Evolutionary conservation across 2,888 invertebrate genomes (phyloP).

Genomic region (Allygus modestus): DNA sequence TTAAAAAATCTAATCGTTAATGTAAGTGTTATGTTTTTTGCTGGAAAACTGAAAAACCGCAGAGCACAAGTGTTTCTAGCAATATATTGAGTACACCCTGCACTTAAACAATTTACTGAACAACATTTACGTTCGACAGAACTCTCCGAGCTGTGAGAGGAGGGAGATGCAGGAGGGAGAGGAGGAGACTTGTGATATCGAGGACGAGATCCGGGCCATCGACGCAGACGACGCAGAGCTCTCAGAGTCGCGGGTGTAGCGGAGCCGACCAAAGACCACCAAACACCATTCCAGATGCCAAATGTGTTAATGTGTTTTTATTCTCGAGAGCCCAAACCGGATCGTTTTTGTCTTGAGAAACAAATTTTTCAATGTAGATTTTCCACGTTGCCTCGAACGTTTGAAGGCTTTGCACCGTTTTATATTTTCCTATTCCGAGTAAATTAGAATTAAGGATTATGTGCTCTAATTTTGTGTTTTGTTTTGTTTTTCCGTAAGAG

Average conservation of each 20-base stretch:
- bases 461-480: background rate
- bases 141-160: conserved; percentile 36
- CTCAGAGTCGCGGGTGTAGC: conserved; percentile 37
- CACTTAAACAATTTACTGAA: no score
- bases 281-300: conserved; percentile 8
- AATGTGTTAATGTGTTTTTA: conserved; percentile 38
- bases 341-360: background rate
- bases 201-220: conserved; percentile 41
- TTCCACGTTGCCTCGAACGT: background rate
- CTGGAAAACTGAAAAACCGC: no score
- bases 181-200: background rate
- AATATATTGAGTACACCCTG: no score
- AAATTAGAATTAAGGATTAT: conserved; percentile 14
- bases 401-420: conserved; percentile 22
- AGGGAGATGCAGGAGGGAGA: background rate
- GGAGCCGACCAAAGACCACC: background rate
- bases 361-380: conserved; percentile 1
- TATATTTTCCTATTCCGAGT: conserved; percentile 48
- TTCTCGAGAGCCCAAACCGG: background rate
- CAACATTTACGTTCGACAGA: no score
- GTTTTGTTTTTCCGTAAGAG: background rate
- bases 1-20: no score
- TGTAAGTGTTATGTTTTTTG: no score
- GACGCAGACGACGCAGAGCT: conserved; percentile 43
- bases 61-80: no score